phyloP scores from a whole-genome alignment of 1,140 invertebrate genomes.

The Venustaconcha ellipsiformis region DNA sequence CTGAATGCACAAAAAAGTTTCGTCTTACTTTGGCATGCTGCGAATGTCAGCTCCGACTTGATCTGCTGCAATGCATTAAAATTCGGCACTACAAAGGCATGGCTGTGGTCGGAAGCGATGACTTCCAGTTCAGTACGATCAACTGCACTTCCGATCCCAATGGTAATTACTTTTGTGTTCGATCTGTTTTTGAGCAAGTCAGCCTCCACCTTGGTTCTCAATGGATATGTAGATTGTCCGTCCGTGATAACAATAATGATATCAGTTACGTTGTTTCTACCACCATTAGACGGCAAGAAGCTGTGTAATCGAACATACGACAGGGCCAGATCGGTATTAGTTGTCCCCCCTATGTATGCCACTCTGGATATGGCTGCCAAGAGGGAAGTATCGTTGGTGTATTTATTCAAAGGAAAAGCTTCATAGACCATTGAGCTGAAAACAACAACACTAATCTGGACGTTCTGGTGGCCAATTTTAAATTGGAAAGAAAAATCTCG shows the following conservation, averaged over 20 bases:
- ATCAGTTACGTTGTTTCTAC: conserved; percentile 29
- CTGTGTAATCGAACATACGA: conserved; percentile 32
- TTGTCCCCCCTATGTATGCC: conserved; percentile 23
- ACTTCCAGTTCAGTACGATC: conserved; percentile 29
- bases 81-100: conserved; percentile 37
- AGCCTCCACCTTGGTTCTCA: conserved; percentile 15
- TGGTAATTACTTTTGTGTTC: conserved; percentile 8
- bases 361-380: conserved; percentile 8
- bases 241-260: conserved; percentile 44
- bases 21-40: conserved; percentile 39
- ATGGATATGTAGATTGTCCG: conserved; percentile 35
- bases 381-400: conserved; percentile 8
- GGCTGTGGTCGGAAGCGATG: conserved; percentile 40
- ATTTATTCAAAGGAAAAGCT: conserved; percentile 25
- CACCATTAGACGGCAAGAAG: conserved; percentile 27
- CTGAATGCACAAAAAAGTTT: no score
- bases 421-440: conserved; percentile 17
- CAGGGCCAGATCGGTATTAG: conserved; percentile 39
- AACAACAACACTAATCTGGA: conserved; percentile 20
- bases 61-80: conserved; percentile 43
- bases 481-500: conserved; percentile 32
- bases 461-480: conserved; percentile 5
- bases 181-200: conserved; percentile 27
- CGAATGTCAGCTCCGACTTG: conserved; percentile 38
- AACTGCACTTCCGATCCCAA: conserved; percentile 20